Evolutionary conservation across 2,113 vertebrate genomes (phyloP).

Genomic region (Actenoides lindsayi): DNA sequence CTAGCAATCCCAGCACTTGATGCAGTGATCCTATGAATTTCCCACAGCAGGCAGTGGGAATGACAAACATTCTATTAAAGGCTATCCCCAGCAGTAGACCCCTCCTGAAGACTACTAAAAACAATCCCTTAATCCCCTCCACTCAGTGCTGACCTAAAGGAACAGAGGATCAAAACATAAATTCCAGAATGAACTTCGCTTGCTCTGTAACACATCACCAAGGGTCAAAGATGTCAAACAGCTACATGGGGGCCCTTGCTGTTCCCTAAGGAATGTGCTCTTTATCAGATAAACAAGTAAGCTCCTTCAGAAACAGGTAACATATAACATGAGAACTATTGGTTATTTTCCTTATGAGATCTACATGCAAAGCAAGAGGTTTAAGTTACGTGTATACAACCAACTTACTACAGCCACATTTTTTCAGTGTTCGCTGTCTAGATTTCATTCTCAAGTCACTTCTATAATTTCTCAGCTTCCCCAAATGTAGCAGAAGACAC

Average conservation of each 20-base stretch:
- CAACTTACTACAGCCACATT: background rate
- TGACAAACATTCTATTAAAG: conserved; percentile 6
- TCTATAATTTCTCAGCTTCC: background rate
- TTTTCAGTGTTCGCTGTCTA: background rate
- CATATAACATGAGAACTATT: background rate
- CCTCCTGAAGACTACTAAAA: background rate
- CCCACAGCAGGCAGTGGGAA: background rate
- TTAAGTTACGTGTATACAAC: background rate
- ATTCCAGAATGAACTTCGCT: background rate
- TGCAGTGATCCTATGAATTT: background rate
- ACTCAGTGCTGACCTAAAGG: conserved; percentile 11
- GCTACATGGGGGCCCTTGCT: background rate
- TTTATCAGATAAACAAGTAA: background rate
- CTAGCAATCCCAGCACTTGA: background rate
- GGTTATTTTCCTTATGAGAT: background rate
- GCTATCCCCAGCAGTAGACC: background rate
- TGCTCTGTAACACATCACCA: background rate
- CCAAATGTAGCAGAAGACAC: background rate
- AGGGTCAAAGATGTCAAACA: background rate
- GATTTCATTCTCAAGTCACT: background rate
- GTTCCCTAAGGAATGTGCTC: background rate
- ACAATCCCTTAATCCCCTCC: conserved; percentile 44
- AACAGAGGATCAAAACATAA: conserved; percentile 17
- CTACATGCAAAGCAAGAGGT: background rate
- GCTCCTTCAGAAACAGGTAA: background rate